phyloP scores from a whole-genome alignment of 2,888 invertebrate genomes.

The Carterocephalus palaemon region DNA sequence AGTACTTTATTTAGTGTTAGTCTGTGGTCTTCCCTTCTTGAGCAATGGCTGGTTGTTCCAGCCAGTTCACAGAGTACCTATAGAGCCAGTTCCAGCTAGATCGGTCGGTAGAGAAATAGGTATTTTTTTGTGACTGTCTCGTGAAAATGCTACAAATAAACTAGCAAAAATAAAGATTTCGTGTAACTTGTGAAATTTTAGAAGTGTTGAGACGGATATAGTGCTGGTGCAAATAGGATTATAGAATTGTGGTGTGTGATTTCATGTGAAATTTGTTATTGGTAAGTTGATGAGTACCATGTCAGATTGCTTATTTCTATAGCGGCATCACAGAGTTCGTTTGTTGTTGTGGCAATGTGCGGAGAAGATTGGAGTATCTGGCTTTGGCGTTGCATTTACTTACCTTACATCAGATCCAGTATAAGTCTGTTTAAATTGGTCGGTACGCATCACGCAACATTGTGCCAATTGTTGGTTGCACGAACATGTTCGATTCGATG shows the following conservation, averaged over 20 bases:
- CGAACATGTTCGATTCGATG: constrained; percentile 5
- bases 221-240: constrained; percentile 46
- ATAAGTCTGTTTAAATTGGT: too few species aligned
- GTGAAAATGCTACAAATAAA: constrained; percentile 37
- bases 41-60: too few species aligned
- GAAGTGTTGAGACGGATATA: constrained; percentile 40
- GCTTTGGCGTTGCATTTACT: too few species aligned
- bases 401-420: too few species aligned
- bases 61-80: too few species aligned
- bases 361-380: constrained; percentile 23
- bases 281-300: constrained; percentile 55
- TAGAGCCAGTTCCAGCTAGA: too few species aligned
- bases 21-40: too few species aligned
- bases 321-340: constrained; percentile 30
- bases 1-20: too few species aligned
- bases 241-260: constrained; percentile 40
- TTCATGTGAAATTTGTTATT: constrained; percentile 55
- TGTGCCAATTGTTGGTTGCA: constrained; percentile 31
- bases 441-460: constrained; percentile 30
- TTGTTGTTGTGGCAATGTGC: constrained; percentile 26
- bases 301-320: constrained; percentile 28
- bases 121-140: constrained; percentile 38
- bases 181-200: constrained; percentile 42
- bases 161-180: constrained; percentile 31
- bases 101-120: too few species aligned